Evolutionary conservation across 2,888 invertebrate genomes (phyloP).

Genomic region (Agrochola litura): DNA sequence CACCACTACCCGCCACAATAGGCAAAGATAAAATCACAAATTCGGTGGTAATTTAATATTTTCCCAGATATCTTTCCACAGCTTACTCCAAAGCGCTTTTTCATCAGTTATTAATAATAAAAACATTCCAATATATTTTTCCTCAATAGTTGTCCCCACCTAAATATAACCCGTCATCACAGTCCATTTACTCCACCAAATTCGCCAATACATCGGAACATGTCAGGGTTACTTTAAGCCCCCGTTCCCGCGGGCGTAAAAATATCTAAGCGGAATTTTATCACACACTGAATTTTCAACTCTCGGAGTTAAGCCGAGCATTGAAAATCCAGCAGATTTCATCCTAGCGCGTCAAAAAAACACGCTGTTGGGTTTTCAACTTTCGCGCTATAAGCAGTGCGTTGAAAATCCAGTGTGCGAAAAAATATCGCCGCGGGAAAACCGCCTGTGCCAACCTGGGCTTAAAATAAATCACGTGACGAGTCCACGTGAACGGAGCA

Average conservation of each 20-base stretch:
- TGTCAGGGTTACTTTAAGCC: constrained; percentile 20
- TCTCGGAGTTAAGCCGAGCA: no score
- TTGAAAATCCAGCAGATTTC: no score
- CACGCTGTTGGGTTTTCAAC: no score
- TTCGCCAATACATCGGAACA: constrained; percentile 3
- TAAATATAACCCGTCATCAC: constrained; percentile 34
- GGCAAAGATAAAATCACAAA: constrained; percentile 6
- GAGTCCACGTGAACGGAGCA: constrained; percentile 49
- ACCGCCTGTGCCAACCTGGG: no score
- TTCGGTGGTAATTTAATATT: neutral
- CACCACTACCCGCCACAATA: neutral
- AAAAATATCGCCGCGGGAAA: neutral
- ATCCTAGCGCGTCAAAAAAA: no score
- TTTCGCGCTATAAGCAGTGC: no score
- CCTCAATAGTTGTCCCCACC: neutral
- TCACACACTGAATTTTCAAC: no score
- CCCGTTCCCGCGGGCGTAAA: no score
- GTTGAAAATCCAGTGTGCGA: neutral
- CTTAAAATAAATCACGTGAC: constrained; percentile 58
- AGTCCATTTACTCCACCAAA: constrained; percentile 39
- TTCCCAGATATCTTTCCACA: neutral
- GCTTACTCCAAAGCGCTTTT: neutral
- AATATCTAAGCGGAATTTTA: no score
- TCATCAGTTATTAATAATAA: neutral
- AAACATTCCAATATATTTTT: neutral